Percentiles rank a stretch among this genome's conserved stretches.
phyloP scores from a whole-genome alignment of 2,888 invertebrate genomes.

The Nemotelus nigrinus region DNA sequence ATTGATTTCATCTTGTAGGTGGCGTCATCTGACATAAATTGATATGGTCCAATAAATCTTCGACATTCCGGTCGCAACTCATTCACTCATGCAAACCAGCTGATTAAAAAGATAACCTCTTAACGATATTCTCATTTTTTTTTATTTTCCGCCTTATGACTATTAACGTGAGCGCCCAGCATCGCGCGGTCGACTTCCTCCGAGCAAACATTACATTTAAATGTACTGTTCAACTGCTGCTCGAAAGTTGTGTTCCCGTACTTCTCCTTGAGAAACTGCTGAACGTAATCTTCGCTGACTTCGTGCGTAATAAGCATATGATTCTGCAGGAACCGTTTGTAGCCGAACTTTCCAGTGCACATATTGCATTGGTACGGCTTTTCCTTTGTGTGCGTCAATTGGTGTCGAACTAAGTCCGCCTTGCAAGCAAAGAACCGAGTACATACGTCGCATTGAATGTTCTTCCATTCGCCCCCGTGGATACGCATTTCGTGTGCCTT shows the following conservation, averaged over 20 bases:
- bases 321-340: slow-evolving; percentile 10
- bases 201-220: not conserved
- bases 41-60: too few relatives aligned
- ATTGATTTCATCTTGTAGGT: too few relatives aligned
- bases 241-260: not conserved
- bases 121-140: too few relatives aligned
- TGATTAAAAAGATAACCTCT: too few relatives aligned
- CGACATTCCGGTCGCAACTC: too few relatives aligned
- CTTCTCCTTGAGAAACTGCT: not conserved
- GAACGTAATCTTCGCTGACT: slow-evolving; percentile 3
- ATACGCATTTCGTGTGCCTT: slow-evolving; percentile 13
- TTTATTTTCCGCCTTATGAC: not conserved
- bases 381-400: slow-evolving; percentile 14
- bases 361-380: slow-evolving; percentile 9
- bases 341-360: not conserved
- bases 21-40: too few relatives aligned
- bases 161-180: not conserved
- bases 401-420: slow-evolving; percentile 10
- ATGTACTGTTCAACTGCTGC: not conserved
- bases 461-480: not conserved
- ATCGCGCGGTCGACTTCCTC: not conserved
- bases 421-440: slow-evolving; percentile 1
- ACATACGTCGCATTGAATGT: slow-evolving; percentile 1
- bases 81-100: too few relatives aligned
- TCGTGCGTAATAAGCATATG: not conserved